Percentiles rank a stretch among this genome's conserved stretches.
phyloP scores from a whole-genome alignment of 2,113 vertebrate species.

The Hemiprocne comata region DNA sequence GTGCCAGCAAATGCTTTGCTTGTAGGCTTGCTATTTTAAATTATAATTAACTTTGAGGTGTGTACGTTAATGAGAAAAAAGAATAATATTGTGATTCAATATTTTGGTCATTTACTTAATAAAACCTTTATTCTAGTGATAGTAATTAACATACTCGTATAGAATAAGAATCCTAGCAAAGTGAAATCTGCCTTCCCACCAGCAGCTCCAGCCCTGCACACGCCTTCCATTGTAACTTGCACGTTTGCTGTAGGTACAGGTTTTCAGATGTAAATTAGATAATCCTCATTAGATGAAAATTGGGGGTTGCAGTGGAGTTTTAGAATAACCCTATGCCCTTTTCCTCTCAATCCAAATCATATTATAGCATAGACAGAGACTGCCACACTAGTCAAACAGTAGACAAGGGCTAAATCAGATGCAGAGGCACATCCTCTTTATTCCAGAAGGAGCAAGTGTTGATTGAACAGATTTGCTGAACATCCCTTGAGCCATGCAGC shows the following conservation, averaged over 20 bases:
- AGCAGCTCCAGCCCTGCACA: neutral
- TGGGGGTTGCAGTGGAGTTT: neutral
- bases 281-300: conserved; percentile 3
- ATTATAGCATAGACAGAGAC: neutral
- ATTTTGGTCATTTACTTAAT: conserved; percentile 14
- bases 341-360: neutral
- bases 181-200: neutral
- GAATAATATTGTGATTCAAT: neutral
- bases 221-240: neutral
- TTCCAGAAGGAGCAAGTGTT: conserved; percentile 34
- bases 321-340: neutral
- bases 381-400: neutral
- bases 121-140: neutral
- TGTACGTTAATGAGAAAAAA: neutral
- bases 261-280: conserved; percentile 41
- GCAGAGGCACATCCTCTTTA: conserved; percentile 32
- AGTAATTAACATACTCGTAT: neutral
- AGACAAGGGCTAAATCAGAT: neutral
- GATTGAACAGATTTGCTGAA: conserved; percentile 48
- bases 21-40: neutral
- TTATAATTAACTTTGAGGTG: neutral
- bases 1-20: neutral
- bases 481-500: conserved; percentile 10
- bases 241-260: neutral
- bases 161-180: neutral